Percentiles rank a stretch among this genome's conserved stretches.
These are phyloP conservation scores for Anguilla megastoma DNA, from an alignment of 2,797 vertebrate genomes.

Conservation along the genomic window DNA sequence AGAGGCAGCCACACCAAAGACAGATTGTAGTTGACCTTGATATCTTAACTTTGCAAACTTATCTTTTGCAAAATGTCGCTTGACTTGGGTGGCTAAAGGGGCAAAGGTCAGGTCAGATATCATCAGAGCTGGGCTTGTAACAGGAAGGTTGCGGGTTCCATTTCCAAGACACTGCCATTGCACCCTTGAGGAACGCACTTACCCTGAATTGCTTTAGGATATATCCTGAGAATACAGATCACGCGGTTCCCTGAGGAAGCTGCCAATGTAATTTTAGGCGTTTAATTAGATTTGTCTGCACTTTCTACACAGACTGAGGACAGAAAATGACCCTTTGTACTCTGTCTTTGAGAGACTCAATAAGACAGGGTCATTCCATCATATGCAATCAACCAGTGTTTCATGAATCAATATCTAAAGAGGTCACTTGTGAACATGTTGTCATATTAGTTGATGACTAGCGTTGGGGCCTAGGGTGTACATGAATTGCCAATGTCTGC, in stretches of 20 bases:
- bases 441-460: background rate
- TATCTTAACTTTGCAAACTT: background rate
- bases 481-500: background rate
- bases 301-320: background rate
- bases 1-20: background rate
- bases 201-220: too few species aligned
- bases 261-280: background rate
- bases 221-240: background rate
- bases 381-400: background rate
- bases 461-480: background rate
- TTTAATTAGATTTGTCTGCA: background rate
- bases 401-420: background rate
- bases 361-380: background rate
- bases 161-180: background rate
- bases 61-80: background rate
- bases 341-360: background rate
- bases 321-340: background rate
- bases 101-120: background rate
- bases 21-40: background rate
- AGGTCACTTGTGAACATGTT: background rate
- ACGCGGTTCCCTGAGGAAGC: background rate
- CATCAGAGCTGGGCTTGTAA: background rate
- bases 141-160: background rate
- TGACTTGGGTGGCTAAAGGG: background rate
- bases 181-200: background rate